Base-by-base conservation (phyloP, 1,140 invertebrate genomes). In the Cydia splendana region DNA sequence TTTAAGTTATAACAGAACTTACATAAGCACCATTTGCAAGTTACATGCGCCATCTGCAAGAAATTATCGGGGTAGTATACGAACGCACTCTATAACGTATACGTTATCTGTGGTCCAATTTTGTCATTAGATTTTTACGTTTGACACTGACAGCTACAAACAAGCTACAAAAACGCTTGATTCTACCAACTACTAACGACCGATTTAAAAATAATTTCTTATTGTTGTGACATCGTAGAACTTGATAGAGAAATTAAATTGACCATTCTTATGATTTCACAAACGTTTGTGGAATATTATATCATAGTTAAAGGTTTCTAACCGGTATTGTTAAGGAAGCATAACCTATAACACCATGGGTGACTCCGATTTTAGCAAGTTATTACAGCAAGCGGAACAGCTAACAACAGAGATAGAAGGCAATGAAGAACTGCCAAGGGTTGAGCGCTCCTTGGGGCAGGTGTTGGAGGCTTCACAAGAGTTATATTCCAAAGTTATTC, bases 381-480 rank as follows among this genome's bases (percentile, higher is more conserved):
- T 99, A 80, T 94, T 99, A 69, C 96, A 98, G 85, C 96, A 97
- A 93, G 98, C 98, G 1, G 97, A 99, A 86, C 97, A 98, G 87
- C 93, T 99, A 53, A 97, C 97, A 2, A 96, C 97, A 75, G 96
- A 98, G 87, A 96, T 98, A 74, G 97, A 98, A 93, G 96, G 96
- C 24, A 96, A 95, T 83, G 95, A 95, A 73, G 97, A 98, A 81
- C 88, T 97, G 73, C 97, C 97, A 6, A 95, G 98, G 90, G 97
- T 99, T 9, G 97, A 99, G 84, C 94, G 98, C 80, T 98, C 98
- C 84, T 93, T 99, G 30, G 95, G 96, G 53, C 98, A 99, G 94
- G 97, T 99, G 42, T 93, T 98, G 42, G 97, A 99, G 92, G 98
- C 97, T 45, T 98, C 98, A 0, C 96, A 98, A 84, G 97, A 98